Base-by-base conservation (phyloP, 2,113 vertebrate species). In the Gadus chalcogrammus region DNA sequence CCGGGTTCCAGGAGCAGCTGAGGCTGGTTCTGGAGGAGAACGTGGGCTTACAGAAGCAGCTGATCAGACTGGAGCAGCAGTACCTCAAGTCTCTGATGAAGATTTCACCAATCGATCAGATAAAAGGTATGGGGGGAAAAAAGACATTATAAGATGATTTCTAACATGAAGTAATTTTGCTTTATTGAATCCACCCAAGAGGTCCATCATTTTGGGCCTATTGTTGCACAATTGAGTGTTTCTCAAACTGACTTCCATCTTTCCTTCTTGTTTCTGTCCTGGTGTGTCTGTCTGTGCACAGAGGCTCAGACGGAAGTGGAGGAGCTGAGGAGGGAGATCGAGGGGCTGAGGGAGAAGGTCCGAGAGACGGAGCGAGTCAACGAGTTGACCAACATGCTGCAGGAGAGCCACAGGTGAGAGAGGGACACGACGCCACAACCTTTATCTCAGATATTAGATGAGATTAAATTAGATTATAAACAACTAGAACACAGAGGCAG, bases 21-120 rank as follows among this genome's bases (percentile, higher is more conserved):
- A 90, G 85, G 77, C 79, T 68, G 0, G 87, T 92, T 53, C 35
- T 94, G 84, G 91, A 93, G 81, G 92, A 95, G 72, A 95, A 94
- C 15, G 87, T 85, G 13, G 77, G 80, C 64, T 69, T 94, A 8
- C 94, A 94, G 77, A 92, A 88, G 6, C 90, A 91, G 66, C 76
- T 94, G 61, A 86, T 90, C 75, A 92, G 79, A 68, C 63, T 88
- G 62, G 91, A 94, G 61, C 84, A 86, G 31, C 90, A 85, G 16
- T 82, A 88, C 7, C 83, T 90, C 38, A 82, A 76, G 24, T 85
- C 85, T 5, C 76, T 77, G 74, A 81, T 69, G 69, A 91, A 65
- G 71, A 75, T 69, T 27, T 82, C 74, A 1, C 82, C 86, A 0
- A 13, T 80, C 6, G 18, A 53, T 53, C 81, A 78, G 69, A 85